Evolutionary conservation across 2,113 vertebrate species (phyloP), one percentile per base, ranked within the genome.

Genomic region (Cepphus grylle): DNA sequence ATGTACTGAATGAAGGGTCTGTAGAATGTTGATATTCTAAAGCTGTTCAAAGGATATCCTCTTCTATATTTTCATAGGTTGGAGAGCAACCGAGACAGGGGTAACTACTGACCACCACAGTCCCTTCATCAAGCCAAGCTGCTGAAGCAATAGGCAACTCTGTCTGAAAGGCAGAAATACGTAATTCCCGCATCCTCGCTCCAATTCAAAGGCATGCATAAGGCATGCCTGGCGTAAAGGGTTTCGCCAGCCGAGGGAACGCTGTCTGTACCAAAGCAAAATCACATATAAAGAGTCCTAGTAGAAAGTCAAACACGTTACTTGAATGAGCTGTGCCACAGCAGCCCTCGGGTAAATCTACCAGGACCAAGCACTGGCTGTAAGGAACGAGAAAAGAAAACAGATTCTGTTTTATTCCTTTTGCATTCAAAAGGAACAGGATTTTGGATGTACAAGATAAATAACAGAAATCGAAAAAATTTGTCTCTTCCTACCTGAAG

Each of bases 241-340:
- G 36, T 36, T 71, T 72, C 4, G 0, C 27, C 13, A 50, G 74
- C 34, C 0, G 0, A 85, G 47, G 29, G 45, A 55, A 74, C 0
- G 0, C 30, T 14, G 21, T 8, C 30, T 14, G 21, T 8, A 12
- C 55, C 25, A 23, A 55, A 80, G 67, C 43, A 69, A 52, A 80
- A 45, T 0, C 47, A 42, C 6, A 0, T 3, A 12, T 1, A 36
- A 16, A 43, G 29, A 80, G 49, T 3, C 32, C 43, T 0, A 36
- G 22, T 0, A 70, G 34, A 79, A 86, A 83, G 32, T 15, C 29
- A 65, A 77, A 45, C 19, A 22, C 1, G 3, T 34, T 32, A 32
- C 43, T 9, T 21, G 34, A 52, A 53, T 0, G 59, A 70, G 55
- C 13, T 78, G 30, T 55, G 50, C 26, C 29, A 26, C 5, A 2